Percentiles rank a stretch among this genome's conserved stretches.
Conservation (phyloP, 2,888 invertebrate species). For the Ischnura elegans region DNA sequence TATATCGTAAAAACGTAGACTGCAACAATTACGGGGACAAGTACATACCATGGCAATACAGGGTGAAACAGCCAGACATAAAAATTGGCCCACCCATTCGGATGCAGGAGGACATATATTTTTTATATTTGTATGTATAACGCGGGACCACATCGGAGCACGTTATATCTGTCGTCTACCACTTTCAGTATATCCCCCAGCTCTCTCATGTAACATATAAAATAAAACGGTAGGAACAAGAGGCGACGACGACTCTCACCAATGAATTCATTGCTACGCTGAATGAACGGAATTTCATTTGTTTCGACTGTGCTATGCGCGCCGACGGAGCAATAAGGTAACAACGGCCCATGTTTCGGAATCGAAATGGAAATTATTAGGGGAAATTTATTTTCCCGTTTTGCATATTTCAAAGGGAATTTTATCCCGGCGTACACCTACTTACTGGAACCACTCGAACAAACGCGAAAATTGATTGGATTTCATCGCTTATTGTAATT, state of each 20-base stretch:
- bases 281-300: conserved; percentile 24
- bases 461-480: conserved; percentile 27
- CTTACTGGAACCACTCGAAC: not conserved
- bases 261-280: conserved; percentile 23
- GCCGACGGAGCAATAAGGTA: not conserved
- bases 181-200: conserved; percentile 28
- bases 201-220: conserved; percentile 1
- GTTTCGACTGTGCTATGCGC: not conserved
- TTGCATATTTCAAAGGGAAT: not conserved
- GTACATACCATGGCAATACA: not conserved
- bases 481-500: conserved; percentile 6
- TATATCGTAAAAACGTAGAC: not conserved
- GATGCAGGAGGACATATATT: not conserved
- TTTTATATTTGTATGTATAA: not conserved
- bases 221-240: not conserved
- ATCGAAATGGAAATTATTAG: conserved; percentile 26
- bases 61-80: conserved; percentile 9
- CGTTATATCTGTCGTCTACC: not conserved
- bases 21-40: not conserved
- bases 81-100: not conserved
- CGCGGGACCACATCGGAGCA: not conserved
- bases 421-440: not conserved
- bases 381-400: not conserved
- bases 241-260: not conserved
- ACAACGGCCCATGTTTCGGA: not conserved